phyloP scores from a whole-genome alignment of 2,888 invertebrate species.

The Pyralis farinalis region DNA sequence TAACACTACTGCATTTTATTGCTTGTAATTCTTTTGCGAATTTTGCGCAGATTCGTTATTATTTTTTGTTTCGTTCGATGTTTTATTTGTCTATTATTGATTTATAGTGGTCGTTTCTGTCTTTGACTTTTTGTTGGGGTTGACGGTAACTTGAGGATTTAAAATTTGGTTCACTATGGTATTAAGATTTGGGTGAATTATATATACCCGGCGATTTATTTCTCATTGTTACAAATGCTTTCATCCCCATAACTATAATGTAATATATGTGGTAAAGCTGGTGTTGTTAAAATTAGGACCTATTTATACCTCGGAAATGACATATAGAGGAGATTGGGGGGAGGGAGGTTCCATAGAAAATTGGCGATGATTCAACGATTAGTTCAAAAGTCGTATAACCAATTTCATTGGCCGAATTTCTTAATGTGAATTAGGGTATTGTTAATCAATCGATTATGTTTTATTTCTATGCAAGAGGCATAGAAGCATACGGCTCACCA shows the following conservation, averaged over 20 bases:
- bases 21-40: constrained; percentile 78
- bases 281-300: too few species aligned
- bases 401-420: too few species aligned
- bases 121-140: constrained; percentile 55
- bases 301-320: too few species aligned
- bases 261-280: background rate
- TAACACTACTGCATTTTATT: constrained; percentile 77
- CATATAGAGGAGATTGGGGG: too few species aligned
- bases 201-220: constrained; percentile 42
- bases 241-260: constrained; percentile 9
- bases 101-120: constrained; percentile 66
- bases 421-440: too few species aligned
- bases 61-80: constrained; percentile 56
- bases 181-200: constrained; percentile 49
- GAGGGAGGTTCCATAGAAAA: too few species aligned
- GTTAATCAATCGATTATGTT: too few species aligned
- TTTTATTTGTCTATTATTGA: constrained; percentile 73
- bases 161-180: constrained; percentile 32
- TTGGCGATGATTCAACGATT: too few species aligned
- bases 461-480: too few species aligned
- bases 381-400: too few species aligned
- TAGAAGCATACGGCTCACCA: too few species aligned
- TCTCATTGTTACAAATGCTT: constrained; percentile 34
- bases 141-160: constrained; percentile 59
- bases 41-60: constrained; percentile 51